A percentile compares a stretch with the other conserved stretches of the same genome.
These are phyloP conservation scores for Porites australiensis DNA, from an alignment of 64 coral and sea anemone genomes.

Conservation along the genomic window DNA sequence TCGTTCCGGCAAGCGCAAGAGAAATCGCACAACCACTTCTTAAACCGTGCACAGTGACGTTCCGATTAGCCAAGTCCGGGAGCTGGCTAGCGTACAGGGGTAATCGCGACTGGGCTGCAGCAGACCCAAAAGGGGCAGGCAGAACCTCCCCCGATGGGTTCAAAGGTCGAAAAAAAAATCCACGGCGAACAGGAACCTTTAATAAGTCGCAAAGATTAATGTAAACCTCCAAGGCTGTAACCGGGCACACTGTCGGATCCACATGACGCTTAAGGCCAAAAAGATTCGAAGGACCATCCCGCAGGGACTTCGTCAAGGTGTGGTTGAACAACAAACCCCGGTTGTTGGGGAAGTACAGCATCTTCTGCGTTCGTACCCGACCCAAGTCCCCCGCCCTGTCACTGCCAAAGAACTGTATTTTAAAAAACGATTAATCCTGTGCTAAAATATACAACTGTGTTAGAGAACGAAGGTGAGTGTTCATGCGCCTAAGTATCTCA, in stretches of 20 bases:
- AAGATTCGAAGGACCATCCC: neutral
- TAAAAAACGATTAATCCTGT: slow-evolving; percentile 10
- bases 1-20: no score
- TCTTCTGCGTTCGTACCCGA: neutral
- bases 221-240: neutral
- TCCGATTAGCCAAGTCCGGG: no score
- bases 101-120: no score
- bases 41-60: no score
- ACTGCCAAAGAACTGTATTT: neutral
- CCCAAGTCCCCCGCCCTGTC: neutral
- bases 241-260: neutral
- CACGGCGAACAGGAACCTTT: neutral
- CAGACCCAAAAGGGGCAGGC: no score
- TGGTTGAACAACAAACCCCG: neutral
- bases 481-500: neutral
- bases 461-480: neutral
- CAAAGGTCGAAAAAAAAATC: neutral
- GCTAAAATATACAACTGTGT: neutral
- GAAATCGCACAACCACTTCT: no score
- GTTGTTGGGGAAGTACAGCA: neutral
- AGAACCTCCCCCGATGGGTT: no score
- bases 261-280: slow-evolving; percentile 7
- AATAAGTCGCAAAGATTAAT: neutral
- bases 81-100: no score
- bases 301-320: neutral